Conservation (phyloP, 2,113 vertebrate species). For the Microcebus jonahi region DNA sequence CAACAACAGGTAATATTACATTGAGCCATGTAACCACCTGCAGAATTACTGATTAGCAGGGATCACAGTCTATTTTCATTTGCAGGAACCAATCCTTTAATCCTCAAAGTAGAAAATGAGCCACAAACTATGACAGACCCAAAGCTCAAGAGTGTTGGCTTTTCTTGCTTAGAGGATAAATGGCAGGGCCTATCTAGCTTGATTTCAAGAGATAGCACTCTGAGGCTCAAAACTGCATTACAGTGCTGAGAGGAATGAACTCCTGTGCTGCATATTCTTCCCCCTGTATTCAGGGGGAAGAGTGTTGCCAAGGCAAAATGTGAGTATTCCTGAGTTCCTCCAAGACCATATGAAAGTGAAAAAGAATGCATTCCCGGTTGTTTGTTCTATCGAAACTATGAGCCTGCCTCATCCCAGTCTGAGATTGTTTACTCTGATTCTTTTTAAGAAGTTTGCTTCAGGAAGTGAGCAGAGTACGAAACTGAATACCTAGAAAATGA, state of each 20-base stretch:
- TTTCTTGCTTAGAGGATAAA: not conserved
- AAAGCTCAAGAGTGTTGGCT: not conserved
- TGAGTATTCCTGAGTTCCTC: not conserved
- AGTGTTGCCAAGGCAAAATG: not conserved
- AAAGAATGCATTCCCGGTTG: accelerated
- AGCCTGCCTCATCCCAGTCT: not conserved
- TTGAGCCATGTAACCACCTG: not conserved
- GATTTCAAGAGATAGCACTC: not conserved
- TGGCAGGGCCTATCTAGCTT: not conserved
- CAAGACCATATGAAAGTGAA: not conserved
- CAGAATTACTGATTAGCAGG: not conserved
- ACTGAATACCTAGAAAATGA: not conserved
- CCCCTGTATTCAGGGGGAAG: not conserved
- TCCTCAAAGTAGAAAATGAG: constrained; percentile 37
- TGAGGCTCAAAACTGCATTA: not conserved
- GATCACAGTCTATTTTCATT: constrained; percentile 41
- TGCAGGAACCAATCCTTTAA: constrained; percentile 40
- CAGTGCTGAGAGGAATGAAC: not conserved
- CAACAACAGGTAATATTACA: not conserved
- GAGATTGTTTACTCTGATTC: not conserved
- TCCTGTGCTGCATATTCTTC: not conserved
- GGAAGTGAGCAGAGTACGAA: not conserved
- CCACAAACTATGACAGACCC: not conserved
- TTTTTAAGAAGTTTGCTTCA: not conserved
- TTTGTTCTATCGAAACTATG: too few species aligned